Evolutionary conservation across 2,113 vertebrate genomes (phyloP).

Genomic region (Taurulus bubalis): DNA sequence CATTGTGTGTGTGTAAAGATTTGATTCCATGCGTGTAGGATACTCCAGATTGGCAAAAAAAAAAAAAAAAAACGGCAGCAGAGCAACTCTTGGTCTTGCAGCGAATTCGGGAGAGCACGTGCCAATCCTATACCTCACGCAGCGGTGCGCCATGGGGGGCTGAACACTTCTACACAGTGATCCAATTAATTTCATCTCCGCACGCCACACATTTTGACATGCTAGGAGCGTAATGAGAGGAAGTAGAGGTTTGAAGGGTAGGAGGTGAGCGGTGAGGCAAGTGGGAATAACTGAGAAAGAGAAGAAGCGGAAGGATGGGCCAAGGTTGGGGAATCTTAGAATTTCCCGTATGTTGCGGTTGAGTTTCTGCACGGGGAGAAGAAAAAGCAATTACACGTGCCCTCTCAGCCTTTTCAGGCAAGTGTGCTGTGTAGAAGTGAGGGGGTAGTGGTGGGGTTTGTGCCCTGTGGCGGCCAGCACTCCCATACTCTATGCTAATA

Average conservation of each 20-base stretch:
- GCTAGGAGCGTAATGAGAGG: slow-evolving; percentile 67
- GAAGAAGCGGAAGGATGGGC: slow-evolving; percentile 58
- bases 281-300: slow-evolving; percentile 58
- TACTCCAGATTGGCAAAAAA: slow-evolving; percentile 48
- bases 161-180: slow-evolving; percentile 75
- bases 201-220: slow-evolving; percentile 75
- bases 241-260: slow-evolving; percentile 51
- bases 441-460: slow-evolving; percentile 49
- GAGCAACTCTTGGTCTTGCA: slow-evolving; percentile 56
- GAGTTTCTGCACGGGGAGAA: slow-evolving; percentile 71
- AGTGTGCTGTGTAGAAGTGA: slow-evolving; percentile 54
- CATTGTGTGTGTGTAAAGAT: neutral
- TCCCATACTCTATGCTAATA: slow-evolving; percentile 78
- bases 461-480: slow-evolving; percentile 64
- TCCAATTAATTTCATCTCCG: slow-evolving; percentile 84
- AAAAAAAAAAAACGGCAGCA: slow-evolving; percentile 31
- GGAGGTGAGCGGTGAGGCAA: slow-evolving; percentile 59
- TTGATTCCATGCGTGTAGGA: slow-evolving; percentile 26
- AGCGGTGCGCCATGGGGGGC: slow-evolving; percentile 60
- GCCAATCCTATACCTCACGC: slow-evolving; percentile 54
- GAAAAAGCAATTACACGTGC: slow-evolving; percentile 84
- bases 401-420: slow-evolving; percentile 73
- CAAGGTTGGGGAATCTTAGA: slow-evolving; percentile 66
- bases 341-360: slow-evolving; percentile 71
- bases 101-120: slow-evolving; percentile 45